Percentiles rank a stretch among this genome's conserved stretches.
Evolutionary conservation across 2,888 invertebrate genomes (phyloP).

Genomic region (Zygogramma bicolorata): DNA sequence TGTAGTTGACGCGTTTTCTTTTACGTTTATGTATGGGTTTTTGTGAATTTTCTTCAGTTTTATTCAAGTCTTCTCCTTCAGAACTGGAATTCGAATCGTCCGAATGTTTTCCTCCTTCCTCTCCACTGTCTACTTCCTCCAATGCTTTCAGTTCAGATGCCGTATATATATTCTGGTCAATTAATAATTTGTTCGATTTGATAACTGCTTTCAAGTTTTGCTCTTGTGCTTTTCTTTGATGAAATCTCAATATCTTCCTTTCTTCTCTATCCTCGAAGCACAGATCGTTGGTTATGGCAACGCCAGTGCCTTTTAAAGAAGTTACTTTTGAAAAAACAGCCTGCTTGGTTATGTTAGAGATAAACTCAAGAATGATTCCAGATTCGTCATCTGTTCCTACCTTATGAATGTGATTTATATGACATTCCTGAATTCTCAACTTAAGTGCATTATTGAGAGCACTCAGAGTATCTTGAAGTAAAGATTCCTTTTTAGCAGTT

Average conservation of each 20-base stretch:
- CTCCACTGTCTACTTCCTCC: not conserved
- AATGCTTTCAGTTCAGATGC: slow-evolving; percentile 8
- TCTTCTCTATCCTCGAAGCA: slow-evolving; percentile 14
- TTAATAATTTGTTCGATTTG: not conserved
- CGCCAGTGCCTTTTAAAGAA: not conserved
- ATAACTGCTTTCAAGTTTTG: slow-evolving; percentile 10
- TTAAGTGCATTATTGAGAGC: not conserved
- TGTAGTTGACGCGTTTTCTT: not conserved
- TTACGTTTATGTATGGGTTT: not conserved
- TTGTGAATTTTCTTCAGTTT: not conserved
- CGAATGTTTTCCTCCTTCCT: not conserved
- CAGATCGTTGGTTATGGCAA: slow-evolving; percentile 14
- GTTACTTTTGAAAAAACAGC: slow-evolving; percentile 10
- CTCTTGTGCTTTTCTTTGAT: not conserved
- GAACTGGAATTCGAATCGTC: not conserved
- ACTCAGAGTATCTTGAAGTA: slow-evolving; percentile 13
- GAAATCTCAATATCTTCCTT: slow-evolving; percentile 16
- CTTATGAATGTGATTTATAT: slow-evolving; percentile 3
- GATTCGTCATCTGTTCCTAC: slow-evolving; percentile 6
- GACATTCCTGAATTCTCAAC: not conserved
- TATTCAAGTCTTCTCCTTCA: not conserved
- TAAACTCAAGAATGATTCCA: slow-evolving; percentile 11
- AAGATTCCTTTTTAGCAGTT: not conserved
- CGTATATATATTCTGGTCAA: not conserved
- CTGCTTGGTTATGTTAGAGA: not conserved